phyloP scores from a whole-genome alignment of 2,113 vertebrate species.

The Oncorhynchus masou region DNA sequence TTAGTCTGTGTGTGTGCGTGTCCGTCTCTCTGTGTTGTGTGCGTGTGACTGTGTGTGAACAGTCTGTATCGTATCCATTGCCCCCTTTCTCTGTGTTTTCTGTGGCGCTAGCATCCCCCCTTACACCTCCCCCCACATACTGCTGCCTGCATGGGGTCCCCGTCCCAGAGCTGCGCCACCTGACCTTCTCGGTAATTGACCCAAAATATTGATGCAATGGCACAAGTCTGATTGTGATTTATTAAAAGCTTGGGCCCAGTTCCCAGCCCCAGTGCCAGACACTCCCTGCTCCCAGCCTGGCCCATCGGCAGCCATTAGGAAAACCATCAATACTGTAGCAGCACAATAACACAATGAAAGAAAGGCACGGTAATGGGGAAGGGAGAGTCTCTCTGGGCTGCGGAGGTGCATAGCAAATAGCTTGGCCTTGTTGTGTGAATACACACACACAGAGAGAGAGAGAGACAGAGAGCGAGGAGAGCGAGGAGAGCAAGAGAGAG shows the following conservation, averaged over 20 bases:
- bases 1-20: background rate
- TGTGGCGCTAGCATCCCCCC: constrained; percentile 56
- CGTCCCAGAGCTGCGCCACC: constrained; percentile 85
- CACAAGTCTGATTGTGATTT: constrained; percentile 99
- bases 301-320: constrained; percentile 97
- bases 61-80: background rate
- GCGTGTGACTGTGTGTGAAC: constrained; percentile 1
- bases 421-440: constrained; percentile 72
- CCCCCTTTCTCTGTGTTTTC: constrained; percentile 15
- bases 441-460: constrained; percentile 7
- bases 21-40: constrained; percentile 13
- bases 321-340: constrained; percentile 96
- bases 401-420: constrained; percentile 86
- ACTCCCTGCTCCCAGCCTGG: constrained; percentile 74
- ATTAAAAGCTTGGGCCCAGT: constrained; percentile 90
- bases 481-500: too few relatives aligned
- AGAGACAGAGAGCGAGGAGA: background rate
- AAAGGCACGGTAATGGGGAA: constrained; percentile 89
- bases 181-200: constrained; percentile 99
- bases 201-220: constrained; percentile 99
- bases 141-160: constrained; percentile 60
- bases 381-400: constrained; percentile 58
- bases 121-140: constrained; percentile 70
- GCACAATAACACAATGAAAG: constrained; percentile 61
- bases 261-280: constrained; percentile 94